Evolutionary conservation across 2,113 vertebrate genomes (phyloP), one percentile per base, ranked within the genome.

Genomic region (Ophthalmolycus amberensis): DNA sequence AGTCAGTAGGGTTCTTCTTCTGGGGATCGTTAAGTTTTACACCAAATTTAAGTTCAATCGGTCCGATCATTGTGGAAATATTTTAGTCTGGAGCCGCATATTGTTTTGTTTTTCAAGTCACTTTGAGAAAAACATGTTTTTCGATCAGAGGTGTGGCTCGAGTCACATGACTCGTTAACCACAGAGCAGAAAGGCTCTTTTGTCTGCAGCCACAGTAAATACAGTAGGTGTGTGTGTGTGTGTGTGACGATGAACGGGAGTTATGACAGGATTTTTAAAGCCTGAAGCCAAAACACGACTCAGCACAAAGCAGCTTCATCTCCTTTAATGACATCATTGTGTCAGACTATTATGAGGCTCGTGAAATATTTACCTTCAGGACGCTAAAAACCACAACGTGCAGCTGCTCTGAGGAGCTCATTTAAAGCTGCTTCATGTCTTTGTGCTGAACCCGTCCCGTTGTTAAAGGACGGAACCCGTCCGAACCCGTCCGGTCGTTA

Each of bases 241-340:
- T 8, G 29, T 34, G 18, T 75, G 15, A 34, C 32, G 63, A 27
- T 32, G 62, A 65, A 60, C 65, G 62, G 29, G 63, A 44, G 82
- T n/a, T 77, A 29, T 82, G 73, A 82, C 59, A 29, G 59, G 37
- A 34, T 27, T 74, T 44, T 59, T 54, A 9, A 34, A 60, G 52
- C 74, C 25, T 0, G 29, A 7, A 10, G 79, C 63, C 32, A 68
- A 42, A 80, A 68, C 71, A n/a, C 9, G 6, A 46, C 34, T 75
- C 20, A 4, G 58, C 72, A 65, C 38, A 52, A 65, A 76, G 80
- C 67, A 1, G 58, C 67, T 9, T 1, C 34, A 5, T n/a, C 44
- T 20, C 46, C 46, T 52, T 34, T n/a, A 9, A 60, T 16, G 46
- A 40, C 60, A 6, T 59, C 77, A 9, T 7, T 16, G 44, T 73